Evolutionary conservation across 2,113 vertebrate genomes (phyloP).

Genomic region (Pseudorasbora parva): DNA sequence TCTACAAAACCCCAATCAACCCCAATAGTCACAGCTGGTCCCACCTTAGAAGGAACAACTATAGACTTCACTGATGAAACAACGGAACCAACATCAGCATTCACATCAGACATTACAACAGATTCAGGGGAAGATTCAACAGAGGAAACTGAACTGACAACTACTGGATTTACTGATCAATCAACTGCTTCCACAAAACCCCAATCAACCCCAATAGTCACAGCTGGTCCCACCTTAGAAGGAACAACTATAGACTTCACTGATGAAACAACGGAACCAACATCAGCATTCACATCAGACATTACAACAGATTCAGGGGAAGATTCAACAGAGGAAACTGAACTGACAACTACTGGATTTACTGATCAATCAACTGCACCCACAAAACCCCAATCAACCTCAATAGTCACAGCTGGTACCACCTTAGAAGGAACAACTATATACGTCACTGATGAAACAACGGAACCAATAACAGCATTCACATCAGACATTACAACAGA

Average conservation of each 20-base stretch:
- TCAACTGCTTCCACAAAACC: too few relatives aligned
- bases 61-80: not conserved
- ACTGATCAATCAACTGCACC: not conserved
- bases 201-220: not conserved
- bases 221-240: not conserved
- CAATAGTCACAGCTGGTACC: not conserved
- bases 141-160: not conserved
- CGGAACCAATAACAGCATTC: not conserved
- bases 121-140: not conserved
- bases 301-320: not conserved
- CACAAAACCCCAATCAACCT: too few relatives aligned
- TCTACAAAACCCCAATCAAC: too few relatives aligned
- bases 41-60: not conserved
- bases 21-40: not conserved
- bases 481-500: not conserved
- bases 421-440: not conserved
- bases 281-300: not conserved
- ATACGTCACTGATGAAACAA: not conserved
- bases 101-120: not conserved
- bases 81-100: not conserved
- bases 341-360: not conserved
- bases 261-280: not conserved
- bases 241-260: not conserved
- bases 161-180: not conserved
- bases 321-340: slow-evolving; percentile 1